phyloP scores from a whole-genome alignment of 2,797 vertebrate species.

The Acipenser ruthenus region DNA sequence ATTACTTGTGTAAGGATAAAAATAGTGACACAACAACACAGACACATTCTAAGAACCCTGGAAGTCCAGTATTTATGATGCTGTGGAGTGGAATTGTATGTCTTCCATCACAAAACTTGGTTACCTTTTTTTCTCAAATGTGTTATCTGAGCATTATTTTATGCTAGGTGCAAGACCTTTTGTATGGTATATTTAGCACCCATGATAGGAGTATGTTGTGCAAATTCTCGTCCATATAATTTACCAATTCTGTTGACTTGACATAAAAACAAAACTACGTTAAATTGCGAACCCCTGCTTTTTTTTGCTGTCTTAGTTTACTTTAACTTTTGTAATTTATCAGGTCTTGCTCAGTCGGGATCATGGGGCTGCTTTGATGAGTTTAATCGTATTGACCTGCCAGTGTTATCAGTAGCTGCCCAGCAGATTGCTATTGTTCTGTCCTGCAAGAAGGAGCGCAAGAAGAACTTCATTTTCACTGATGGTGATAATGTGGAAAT shows the following conservation, averaged over 20 bases:
- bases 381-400: slow-evolving; percentile 91
- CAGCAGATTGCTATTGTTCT: slow-evolving; percentile 91
- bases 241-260: slow-evolving; percentile 14
- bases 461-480: slow-evolving; percentile 83
- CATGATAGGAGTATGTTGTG: background rate
- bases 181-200: too few relatives aligned
- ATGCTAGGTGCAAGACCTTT: too few relatives aligned
- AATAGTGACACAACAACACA: too few relatives aligned
- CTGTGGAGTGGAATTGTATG: too few relatives aligned
- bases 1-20: too few relatives aligned
- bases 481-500: slow-evolving; percentile 88
- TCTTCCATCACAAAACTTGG: too few relatives aligned
- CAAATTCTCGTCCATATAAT: slow-evolving; percentile 13
- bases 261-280: background rate
- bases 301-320: background rate
- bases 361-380: slow-evolving; percentile 98
- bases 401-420: slow-evolving; percentile 90
- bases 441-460: slow-evolving; percentile 84
- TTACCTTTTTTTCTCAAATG: too few relatives aligned
- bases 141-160: too few relatives aligned
- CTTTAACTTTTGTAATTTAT: slow-evolving; percentile 26
- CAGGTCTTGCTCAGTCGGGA: slow-evolving; percentile 92
- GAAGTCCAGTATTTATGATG: too few relatives aligned
- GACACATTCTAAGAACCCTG: too few relatives aligned
- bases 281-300: background rate